Percentiles rank a stretch among this genome's conserved stretches.
Evolutionary conservation across 2,113 vertebrate genomes (phyloP).

Genomic region (Melozone crissalis): DNA sequence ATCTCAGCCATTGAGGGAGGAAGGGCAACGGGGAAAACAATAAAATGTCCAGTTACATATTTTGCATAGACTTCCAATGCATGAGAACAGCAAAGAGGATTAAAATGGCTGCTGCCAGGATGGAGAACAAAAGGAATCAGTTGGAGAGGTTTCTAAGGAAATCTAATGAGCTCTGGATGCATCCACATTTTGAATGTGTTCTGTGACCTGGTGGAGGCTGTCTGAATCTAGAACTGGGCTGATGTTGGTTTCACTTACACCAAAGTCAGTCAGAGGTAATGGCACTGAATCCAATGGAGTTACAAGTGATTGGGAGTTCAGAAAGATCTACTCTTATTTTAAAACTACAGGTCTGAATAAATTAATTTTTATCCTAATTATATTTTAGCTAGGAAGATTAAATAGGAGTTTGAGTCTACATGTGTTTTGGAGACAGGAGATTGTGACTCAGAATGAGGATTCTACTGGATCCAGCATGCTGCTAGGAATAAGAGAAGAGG

Average conservation of each 20-base stretch:
- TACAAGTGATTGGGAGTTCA: neutral
- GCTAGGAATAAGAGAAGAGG: neutral
- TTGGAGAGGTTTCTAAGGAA: neutral
- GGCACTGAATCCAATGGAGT: neutral
- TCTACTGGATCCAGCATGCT: neutral
- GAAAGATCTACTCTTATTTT: neutral
- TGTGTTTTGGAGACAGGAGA: neutral
- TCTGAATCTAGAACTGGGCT: neutral
- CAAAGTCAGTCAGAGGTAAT: neutral
- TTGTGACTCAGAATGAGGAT: neutral
- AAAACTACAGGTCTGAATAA: neutral
- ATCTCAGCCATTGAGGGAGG: neutral
- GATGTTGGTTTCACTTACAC: neutral
- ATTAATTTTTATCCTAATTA: neutral
- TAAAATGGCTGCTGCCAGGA: neutral
- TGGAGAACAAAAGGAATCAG: conserved; percentile 25
- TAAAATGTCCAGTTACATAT: neutral
- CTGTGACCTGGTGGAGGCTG: neutral
- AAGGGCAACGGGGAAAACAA: neutral
- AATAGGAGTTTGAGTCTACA: neutral
- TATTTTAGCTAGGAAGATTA: neutral
- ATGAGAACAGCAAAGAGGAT: neutral
- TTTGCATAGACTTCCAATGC: conserved; percentile 32
- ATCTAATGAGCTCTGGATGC: neutral
- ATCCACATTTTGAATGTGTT: neutral